Conservation (phyloP, 2,113 vertebrate species). For the Myotis davidii region DNA sequence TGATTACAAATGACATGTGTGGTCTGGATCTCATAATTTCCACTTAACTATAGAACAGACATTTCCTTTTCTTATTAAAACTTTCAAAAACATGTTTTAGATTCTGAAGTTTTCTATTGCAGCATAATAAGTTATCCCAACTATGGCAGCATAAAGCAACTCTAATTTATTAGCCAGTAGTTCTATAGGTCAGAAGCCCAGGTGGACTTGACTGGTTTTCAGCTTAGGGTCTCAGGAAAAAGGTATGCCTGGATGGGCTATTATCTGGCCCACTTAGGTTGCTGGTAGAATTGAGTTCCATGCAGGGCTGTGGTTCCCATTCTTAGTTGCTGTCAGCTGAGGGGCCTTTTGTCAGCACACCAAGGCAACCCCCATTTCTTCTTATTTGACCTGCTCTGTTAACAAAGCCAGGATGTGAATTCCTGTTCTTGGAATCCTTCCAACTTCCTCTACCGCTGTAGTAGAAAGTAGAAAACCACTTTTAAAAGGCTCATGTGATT, state of each 20-base stretch:
- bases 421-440: not conserved
- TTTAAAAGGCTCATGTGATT: not conserved
- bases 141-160: not conserved
- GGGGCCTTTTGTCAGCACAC: not conserved
- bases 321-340: not conserved
- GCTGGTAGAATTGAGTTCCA: not conserved
- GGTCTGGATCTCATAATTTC: not conserved
- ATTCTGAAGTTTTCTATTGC: not conserved
- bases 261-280: not conserved
- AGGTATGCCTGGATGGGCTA: not conserved
- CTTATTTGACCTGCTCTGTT: not conserved
- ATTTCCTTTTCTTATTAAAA: slow-evolving; percentile 9
- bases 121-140: not conserved
- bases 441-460: not conserved
- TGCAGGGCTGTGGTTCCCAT: too few relatives aligned
- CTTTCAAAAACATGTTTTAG: not conserved
- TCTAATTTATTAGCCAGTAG: too few relatives aligned
- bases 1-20: not conserved
- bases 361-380: not conserved
- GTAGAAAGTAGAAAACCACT: not conserved
- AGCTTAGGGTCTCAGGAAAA: not conserved
- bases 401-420: not conserved
- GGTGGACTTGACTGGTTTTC: not conserved
- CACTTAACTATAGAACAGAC: not conserved
- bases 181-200: not conserved